A percentile compares a stretch with the other conserved stretches of the same genome.
phyloP scores from a whole-genome alignment of 23 tunicate genomes.

The Clavelina lepadiformis region DNA sequence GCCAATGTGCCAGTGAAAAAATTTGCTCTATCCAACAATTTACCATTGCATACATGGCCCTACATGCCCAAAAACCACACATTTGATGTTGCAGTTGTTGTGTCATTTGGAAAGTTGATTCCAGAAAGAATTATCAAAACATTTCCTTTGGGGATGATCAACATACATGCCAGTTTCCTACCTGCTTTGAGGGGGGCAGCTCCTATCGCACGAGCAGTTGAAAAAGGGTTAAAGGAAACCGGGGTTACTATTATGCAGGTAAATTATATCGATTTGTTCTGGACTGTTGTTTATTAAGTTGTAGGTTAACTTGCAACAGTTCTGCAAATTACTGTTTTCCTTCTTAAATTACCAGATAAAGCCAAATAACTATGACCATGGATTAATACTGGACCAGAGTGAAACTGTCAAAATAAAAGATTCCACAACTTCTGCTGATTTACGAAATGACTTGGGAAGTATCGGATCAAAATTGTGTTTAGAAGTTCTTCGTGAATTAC shows the following conservation, averaged over 20 bases:
- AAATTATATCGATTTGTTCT: not conserved
- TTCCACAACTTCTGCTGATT: slow-evolving; percentile 6
- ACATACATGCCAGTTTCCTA: slow-evolving; percentile 71
- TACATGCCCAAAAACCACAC: slow-evolving; percentile 1
- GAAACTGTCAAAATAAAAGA: slow-evolving; percentile 23
- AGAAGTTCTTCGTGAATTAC: slow-evolving; percentile 26
- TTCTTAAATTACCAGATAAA: too few relatives aligned
- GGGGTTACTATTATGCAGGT: slow-evolving; percentile 69
- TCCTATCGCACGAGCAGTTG: slow-evolving; percentile 67
- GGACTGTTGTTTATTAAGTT: not conserved
- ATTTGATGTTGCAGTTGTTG: slow-evolving; percentile 72
- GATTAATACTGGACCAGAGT: slow-evolving; percentile 24
- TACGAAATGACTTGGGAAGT: slow-evolving; percentile 23
- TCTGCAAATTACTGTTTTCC: not conserved
- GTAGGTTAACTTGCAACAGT: not conserved
- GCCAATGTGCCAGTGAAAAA: slow-evolving; percentile 26
- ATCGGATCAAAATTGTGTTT: slow-evolving; percentile 44
- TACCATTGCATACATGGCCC: slow-evolving; percentile 41
- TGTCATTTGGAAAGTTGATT: slow-evolving; percentile 70
- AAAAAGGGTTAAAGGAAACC: slow-evolving; percentile 33
- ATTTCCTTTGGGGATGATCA: slow-evolving; percentile 58
- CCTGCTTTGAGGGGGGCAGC: slow-evolving; percentile 75
- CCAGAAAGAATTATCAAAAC: slow-evolving; percentile 36
- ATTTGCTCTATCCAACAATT: slow-evolving; percentile 21
- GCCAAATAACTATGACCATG: slow-evolving; percentile 57